Evolutionary conservation across 1,140 invertebrate genomes (phyloP).

Genomic region (Acyrthosiphon pisum): DNA sequence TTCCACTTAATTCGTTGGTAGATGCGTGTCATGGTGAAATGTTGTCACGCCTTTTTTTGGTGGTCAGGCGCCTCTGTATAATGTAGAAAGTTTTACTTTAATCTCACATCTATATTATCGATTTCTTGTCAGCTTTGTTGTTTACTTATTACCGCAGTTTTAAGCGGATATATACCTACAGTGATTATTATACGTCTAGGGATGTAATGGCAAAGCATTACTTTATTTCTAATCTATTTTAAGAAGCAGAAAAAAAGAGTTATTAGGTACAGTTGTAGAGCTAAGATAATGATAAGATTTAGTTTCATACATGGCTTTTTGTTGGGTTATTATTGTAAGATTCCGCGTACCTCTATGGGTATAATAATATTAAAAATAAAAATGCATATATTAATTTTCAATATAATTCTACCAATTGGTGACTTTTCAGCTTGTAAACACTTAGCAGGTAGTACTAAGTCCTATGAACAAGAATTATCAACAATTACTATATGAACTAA

Average conservation of each 20-base stretch:
- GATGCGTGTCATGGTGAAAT: too few species aligned
- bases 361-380: background rate
- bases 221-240: background rate
- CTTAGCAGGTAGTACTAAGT: too few species aligned
- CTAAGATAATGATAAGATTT: background rate
- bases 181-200: background rate
- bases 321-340: background rate
- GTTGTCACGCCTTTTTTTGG: too few species aligned
- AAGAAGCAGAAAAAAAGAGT: background rate
- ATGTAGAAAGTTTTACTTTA: background rate
- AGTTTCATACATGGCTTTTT: background rate
- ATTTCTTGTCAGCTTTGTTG: background rate
- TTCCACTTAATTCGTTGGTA: too few species aligned
- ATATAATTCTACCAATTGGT: too few species aligned
- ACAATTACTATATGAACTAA: too few species aligned
- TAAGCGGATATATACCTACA: background rate
- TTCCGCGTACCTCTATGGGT: background rate
- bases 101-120: background rate
- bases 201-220: background rate
- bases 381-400: too few species aligned
- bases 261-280: background rate
- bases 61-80: background rate
- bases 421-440: too few species aligned
- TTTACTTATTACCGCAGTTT: background rate
- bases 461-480: too few species aligned